Conservation (phyloP, 2,797 vertebrate genomes). For the Danio kyathit region DNA sequence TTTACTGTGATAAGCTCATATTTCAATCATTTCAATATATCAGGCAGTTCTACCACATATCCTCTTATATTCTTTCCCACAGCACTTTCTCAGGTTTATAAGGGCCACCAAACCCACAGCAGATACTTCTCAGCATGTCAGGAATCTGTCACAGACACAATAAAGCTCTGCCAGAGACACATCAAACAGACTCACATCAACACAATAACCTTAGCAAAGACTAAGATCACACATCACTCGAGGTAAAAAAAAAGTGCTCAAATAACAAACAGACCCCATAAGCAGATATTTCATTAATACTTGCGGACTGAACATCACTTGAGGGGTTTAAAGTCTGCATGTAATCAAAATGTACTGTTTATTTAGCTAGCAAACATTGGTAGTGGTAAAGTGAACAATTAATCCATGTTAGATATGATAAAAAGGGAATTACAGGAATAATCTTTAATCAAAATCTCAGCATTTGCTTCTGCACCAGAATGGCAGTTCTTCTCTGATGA, state of each 20-base stretch:
- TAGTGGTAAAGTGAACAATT: no score
- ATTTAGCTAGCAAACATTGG: no score
- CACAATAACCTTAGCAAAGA: background rate
- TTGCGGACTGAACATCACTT: background rate
- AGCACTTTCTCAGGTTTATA: background rate
- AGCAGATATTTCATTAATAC: background rate
- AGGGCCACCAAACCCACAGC: background rate
- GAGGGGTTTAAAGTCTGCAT: background rate
- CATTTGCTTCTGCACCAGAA: no score
- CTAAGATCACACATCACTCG: background rate
- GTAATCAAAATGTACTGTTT: no score
- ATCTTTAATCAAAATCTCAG: no score
- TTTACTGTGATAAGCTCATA: no score
- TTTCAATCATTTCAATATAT: no score
- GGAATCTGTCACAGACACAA: conserved; percentile 46
- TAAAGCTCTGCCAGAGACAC: background rate
- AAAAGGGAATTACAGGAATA: no score
- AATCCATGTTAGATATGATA: no score
- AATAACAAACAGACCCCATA: background rate
- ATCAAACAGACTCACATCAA: conserved; percentile 8
- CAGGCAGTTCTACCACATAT: background rate
- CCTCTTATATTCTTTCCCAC: background rate
- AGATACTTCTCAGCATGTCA: conserved; percentile 23
- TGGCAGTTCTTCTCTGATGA: no score
- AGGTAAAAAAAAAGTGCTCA: background rate